A percentile compares a stretch with the other conserved stretches of the same genome.
Conservation (phyloP, 2,797 vertebrate genomes). For the Triplophysa bombifrons region DNA sequence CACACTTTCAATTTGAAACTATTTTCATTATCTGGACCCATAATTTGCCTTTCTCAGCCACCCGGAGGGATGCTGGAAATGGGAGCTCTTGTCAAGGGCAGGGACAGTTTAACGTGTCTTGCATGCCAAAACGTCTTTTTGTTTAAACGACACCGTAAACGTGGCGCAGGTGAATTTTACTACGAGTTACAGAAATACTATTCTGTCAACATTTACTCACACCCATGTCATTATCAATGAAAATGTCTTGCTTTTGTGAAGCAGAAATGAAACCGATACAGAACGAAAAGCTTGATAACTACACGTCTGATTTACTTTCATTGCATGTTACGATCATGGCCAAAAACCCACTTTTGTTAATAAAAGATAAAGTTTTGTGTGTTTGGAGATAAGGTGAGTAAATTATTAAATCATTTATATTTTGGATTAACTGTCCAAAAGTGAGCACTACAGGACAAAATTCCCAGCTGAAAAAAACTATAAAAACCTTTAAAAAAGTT, state of each 20-base stretch:
- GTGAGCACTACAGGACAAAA: no score
- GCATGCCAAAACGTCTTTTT: slow-evolving; percentile 75
- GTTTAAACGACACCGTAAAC: slow-evolving; percentile 59
- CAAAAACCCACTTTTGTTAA: neutral
- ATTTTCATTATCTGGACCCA: slow-evolving; percentile 79
- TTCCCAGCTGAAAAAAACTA: no score
- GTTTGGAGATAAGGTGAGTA: neutral
- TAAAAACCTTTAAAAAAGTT: no score
- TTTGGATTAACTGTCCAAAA: no score
- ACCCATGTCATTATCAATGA: neutral
- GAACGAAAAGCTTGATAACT: neutral
- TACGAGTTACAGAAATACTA: neutral
- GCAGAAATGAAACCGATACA: neutral
- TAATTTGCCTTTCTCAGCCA: slow-evolving; percentile 76
- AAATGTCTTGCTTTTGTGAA: neutral
- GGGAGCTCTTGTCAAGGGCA: slow-evolving; percentile 75
- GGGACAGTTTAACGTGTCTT: slow-evolving; percentile 67
- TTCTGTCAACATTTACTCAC: neutral
- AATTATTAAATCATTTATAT: no score
- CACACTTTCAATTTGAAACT: slow-evolving; percentile 81
- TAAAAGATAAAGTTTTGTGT: neutral
- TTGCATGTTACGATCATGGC: neutral
- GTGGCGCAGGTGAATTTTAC: slow-evolving; percentile 26
- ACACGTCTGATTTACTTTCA: neutral
- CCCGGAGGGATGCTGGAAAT: slow-evolving; percentile 75